These are phyloP conservation scores for Chelonoidis abingdonii DNA, from an alignment of 2,113 vertebrate genomes.

Conservation along the genomic window DNA sequence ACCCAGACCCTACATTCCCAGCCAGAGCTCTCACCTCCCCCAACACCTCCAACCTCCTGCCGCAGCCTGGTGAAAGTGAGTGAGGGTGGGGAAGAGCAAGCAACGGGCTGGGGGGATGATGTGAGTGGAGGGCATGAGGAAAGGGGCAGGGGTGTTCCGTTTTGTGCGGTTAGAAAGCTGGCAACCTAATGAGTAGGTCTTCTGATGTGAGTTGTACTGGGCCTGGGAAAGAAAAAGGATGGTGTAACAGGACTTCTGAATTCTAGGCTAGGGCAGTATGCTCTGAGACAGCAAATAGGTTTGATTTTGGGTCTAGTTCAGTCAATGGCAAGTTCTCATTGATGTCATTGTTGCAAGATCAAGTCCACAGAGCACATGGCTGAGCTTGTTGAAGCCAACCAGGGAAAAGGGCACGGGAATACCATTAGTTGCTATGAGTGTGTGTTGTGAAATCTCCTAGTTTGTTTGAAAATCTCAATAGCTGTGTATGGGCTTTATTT, in stretches of 20 bases:
- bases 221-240: neutral
- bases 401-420: rapidly evolving
- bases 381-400: neutral
- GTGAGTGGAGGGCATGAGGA: no score
- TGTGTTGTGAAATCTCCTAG: neutral
- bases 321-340: neutral
- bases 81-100: no score
- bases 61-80: no score
- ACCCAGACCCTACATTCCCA: no score
- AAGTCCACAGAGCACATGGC: neutral
- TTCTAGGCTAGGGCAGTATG: rapidly evolving
- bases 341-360: neutral
- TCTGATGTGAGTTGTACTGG: neutral
- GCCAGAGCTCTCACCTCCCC: no score
- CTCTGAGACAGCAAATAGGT: neutral
- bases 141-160: no score
- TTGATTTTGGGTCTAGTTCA: neutral
- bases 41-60: no score
- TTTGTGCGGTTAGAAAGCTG: neutral
- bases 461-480: neutral
- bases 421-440: neutral
- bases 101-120: no score
- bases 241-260: rapidly evolving
- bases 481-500: neutral
- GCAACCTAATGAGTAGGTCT: neutral